Evolutionary conservation across 35 echinoderm and acorn worm species (phyloP).

Genomic region (Strongylocentrotus purpuratus): DNA sequence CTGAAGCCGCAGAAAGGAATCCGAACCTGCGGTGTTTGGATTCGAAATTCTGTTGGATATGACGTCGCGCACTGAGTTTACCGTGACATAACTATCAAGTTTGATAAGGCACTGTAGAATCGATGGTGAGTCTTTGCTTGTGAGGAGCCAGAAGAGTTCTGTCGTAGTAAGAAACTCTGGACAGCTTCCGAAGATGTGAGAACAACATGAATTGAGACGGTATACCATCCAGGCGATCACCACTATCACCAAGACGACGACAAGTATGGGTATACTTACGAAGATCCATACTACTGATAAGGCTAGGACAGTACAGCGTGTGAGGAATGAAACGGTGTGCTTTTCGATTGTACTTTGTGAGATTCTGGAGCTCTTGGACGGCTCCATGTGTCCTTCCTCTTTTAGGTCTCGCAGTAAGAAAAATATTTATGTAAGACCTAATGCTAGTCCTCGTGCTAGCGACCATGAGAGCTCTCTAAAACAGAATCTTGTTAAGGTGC

Average conservation of each 20-base stretch:
- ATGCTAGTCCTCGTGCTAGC: not conserved
- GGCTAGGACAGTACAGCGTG: not conserved
- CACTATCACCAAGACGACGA: not conserved
- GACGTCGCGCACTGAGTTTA: not conserved
- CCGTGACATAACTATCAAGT: constrained; percentile 1
- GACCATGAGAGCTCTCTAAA: not conserved
- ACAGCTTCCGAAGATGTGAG: not conserved
- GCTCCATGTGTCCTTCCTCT: not conserved
- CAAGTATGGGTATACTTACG: not conserved
- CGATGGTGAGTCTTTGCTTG: not conserved
- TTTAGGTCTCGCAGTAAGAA: not conserved
- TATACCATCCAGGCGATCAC: not conserved
- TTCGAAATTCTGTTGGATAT: not conserved
- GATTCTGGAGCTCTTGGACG: not conserved
- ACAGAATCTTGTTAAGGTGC: not conserved
- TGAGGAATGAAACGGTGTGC: not conserved
- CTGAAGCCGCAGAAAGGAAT: not conserved
- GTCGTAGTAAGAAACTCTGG: not conserved
- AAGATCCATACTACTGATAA: not conserved
- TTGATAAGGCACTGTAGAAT: not conserved
- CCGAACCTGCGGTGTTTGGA: not conserved
- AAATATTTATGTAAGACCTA: not conserved
- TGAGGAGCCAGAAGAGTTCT: not conserved
- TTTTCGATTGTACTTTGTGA: not conserved
- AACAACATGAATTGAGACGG: not conserved